phyloP scores from a whole-genome alignment of 2,797 vertebrate species.

The Chaunax sp. region DNA sequence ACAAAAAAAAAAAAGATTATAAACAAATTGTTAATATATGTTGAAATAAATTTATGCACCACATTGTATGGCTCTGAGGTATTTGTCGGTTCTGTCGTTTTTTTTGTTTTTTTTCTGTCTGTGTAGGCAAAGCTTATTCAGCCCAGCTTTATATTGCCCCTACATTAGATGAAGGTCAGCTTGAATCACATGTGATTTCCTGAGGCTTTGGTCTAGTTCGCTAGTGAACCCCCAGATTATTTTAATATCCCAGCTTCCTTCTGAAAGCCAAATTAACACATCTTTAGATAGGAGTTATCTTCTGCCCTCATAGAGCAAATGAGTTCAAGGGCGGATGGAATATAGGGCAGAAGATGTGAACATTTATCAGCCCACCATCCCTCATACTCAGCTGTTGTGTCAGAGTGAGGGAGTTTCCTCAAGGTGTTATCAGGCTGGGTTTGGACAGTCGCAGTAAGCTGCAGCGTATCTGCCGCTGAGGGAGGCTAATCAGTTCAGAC shows the following conservation, averaged over 20 bases:
- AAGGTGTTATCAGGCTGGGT: conserved; percentile 42
- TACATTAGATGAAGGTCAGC: conserved; percentile 73
- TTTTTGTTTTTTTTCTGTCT: conserved; percentile 26
- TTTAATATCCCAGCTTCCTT: conserved; percentile 65
- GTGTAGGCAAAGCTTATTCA: conserved; percentile 39
- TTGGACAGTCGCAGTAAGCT: conserved; percentile 47
- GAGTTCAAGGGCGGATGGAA: conserved; percentile 58
- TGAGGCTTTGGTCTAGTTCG: conserved; percentile 61
- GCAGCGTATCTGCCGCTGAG: conserved; percentile 52
- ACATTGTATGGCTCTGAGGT: conserved; percentile 44
- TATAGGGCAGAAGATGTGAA: conserved; percentile 37
- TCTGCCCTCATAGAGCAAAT: conserved; percentile 54
- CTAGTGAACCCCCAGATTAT: conserved; percentile 50
- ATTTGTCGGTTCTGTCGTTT: conserved; percentile 47
- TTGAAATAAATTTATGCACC: conserved; percentile 79
- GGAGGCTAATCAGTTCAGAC: conserved; percentile 70
- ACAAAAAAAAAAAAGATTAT: conserved; percentile 30
- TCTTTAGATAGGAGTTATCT: conserved; percentile 71
- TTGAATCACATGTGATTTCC: conserved; percentile 66
- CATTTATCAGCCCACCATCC: conserved; percentile 31
- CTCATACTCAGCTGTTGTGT: conserved; percentile 41
- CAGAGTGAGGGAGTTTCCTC: conserved; percentile 40
- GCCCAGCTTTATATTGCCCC: conserved; percentile 40
- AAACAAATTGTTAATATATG: conserved; percentile 74
- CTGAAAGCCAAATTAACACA: conserved; percentile 77